Evolutionary conservation across 2,888 invertebrate genomes (phyloP).

Genomic region (Polydrusus pterygomalis): DNA sequence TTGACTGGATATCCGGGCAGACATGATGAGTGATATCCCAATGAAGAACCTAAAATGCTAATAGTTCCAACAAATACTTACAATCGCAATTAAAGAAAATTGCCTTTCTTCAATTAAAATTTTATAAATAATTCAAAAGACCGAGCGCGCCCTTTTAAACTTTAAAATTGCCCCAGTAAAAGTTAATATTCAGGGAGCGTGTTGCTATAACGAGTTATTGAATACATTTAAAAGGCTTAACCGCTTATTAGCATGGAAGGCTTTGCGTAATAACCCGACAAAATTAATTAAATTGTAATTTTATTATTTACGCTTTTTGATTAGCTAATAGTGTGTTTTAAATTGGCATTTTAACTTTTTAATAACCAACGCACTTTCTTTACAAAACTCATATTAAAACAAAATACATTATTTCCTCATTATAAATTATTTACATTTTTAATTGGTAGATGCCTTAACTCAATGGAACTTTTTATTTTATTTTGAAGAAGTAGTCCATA

Average conservation of each 20-base stretch:
- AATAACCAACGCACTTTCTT: neutral
- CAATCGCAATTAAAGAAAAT: neutral
- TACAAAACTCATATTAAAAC: too few relatives aligned
- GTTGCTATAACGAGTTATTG: conserved; percentile 47
- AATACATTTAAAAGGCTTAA: conserved; percentile 45
- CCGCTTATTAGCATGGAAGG: conserved; percentile 26
- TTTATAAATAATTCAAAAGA: conserved; percentile 36
- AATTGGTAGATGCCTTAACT: too few relatives aligned
- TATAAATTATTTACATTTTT: too few relatives aligned
- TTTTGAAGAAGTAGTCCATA: too few relatives aligned
- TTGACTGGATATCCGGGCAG: neutral
- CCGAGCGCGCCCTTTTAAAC: conserved; percentile 10
- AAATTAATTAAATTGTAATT: conserved; percentile 15
- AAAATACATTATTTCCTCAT: too few relatives aligned
- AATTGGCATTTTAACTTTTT: neutral
- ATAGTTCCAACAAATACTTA: neutral
- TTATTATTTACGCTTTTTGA: conserved; percentile 18
- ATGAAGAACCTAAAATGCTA: neutral
- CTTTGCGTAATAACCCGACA: conserved; percentile 4
- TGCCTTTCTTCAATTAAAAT: conserved; percentile 26
- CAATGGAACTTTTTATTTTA: too few relatives aligned
- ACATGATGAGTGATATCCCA: too few relatives aligned
- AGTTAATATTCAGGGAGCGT: conserved; percentile 45
- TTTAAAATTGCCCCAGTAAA: conserved; percentile 37
- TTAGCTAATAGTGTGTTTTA: conserved; percentile 2